Evolutionary conservation across 1,140 invertebrate genomes (phyloP), one percentile per base, ranked within the genome.

Genomic region (Ips nitidus): DNA sequence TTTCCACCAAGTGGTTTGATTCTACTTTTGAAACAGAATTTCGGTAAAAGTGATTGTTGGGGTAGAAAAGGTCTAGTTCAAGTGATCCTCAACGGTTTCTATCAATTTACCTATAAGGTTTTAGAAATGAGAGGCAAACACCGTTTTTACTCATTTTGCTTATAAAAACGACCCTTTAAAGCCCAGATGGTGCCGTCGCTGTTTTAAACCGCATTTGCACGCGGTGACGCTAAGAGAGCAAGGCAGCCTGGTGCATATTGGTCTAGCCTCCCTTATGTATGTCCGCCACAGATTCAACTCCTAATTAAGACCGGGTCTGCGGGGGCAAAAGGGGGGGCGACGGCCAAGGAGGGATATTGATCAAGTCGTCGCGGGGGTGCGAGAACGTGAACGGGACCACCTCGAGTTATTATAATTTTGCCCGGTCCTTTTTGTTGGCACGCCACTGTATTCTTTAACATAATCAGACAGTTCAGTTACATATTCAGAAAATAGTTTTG

Each of bases 281-380:
- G 85, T 86, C 85, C 84, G 84, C 85, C 84, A 82, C 85, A 86
- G 85, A 86, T 86, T 85, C 84, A 83, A 85, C 84, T 85, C 84
- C 84, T 86, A 86, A 86, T 86, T 86, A 86, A 85, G 84, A 86
- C 83, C 69, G 76, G 74, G 77, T 71, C 41, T 41, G 69, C 68
- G 74, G 62, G 41, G 42, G 36, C 22, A 52, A 47, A 60, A 56
- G 70, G 73, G 69, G 71, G 64, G 71, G 56, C 71, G 73, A 57
- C 73, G 73, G 66, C 73, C 73, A 78, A 79, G 76, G 75, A 79
- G 75, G 78, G 77, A 75, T 80, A 80, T 80, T 80, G 79, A 80
- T 80, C 78, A 80, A 78, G 79, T 74, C 73, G 77, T 69, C 52
- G 73, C 74, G 75, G 69, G 74, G 66, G 74, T 68, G 75, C 76